phyloP scores from a whole-genome alignment of 2,888 invertebrate species.

The Ectobius pallidus region DNA sequence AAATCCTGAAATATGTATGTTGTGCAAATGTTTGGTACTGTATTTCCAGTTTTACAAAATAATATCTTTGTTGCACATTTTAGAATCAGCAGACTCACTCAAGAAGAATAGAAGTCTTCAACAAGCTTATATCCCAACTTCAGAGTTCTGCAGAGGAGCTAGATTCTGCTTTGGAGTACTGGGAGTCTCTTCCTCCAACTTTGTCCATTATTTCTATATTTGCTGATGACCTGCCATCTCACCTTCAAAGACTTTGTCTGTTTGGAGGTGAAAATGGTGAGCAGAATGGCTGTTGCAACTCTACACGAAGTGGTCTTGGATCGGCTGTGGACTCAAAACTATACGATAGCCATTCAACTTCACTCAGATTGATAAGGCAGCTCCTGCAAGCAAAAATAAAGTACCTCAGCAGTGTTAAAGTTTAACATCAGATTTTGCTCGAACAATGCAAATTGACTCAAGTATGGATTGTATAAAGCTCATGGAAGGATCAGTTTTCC shows the following conservation, averaged over 20 bases:
- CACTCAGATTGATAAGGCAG: slow-evolving; percentile 60
- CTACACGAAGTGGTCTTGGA: slow-evolving; percentile 22
- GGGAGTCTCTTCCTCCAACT: slow-evolving; percentile 27
- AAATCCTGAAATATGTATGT: no score
- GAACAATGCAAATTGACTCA: neutral
- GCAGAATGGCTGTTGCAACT: slow-evolving; percentile 45
- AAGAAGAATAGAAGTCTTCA: slow-evolving; percentile 18
- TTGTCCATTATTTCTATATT: slow-evolving; percentile 8
- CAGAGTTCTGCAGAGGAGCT: slow-evolving; percentile 28
- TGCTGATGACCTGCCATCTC: slow-evolving; percentile 8
- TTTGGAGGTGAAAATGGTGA: slow-evolving; percentile 52
- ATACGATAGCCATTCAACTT: slow-evolving; percentile 58
- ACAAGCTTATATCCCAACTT: slow-evolving; percentile 26
- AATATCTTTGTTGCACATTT: no score
- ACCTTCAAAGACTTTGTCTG: slow-evolving; percentile 17
- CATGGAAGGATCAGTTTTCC: neutral
- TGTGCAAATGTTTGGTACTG: no score
- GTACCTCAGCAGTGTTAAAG: slow-evolving; percentile 53
- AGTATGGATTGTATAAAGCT: neutral
- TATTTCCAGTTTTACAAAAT: no score
- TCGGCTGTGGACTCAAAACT: slow-evolving; percentile 49
- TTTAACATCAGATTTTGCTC: neutral
- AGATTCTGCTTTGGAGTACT: slow-evolving; percentile 25
- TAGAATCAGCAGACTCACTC: slow-evolving; percentile 17
- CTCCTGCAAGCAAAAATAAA: slow-evolving; percentile 63